phyloP scores from a whole-genome alignment of 1,140 invertebrate genomes.

The Trichonephila inaurata region DNA sequence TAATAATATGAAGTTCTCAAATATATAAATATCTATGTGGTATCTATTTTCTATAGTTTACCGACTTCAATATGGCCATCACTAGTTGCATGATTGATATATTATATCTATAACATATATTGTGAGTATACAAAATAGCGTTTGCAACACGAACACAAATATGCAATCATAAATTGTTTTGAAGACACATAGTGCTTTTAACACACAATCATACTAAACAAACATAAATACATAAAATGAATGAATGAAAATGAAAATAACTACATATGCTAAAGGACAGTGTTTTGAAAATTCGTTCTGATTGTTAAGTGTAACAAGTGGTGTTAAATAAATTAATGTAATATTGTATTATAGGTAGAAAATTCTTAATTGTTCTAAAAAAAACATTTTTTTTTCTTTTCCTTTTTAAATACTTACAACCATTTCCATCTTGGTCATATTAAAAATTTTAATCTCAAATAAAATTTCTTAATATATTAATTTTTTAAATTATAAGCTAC shows the following conservation, averaged over 20 bases:
- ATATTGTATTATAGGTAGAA: background rate
- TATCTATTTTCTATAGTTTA: background rate
- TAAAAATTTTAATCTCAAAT: too few species aligned
- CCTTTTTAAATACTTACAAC: too few species aligned
- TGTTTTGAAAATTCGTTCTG: background rate
- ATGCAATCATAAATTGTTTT: background rate
- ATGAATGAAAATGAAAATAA: constrained; percentile 29
- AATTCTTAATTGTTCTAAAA: background rate
- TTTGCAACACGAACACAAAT: background rate
- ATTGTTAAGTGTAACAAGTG: background rate
- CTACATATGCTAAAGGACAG: background rate
- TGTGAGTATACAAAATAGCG: background rate
- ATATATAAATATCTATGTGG: background rate
- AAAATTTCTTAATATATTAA: too few species aligned
- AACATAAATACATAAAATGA: constrained; percentile 5
- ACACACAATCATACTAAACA: background rate
- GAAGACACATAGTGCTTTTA: background rate
- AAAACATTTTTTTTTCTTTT: too few species aligned
- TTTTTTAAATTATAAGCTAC: too few species aligned
- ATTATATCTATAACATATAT: background rate
- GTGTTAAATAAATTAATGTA: background rate
- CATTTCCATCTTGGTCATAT: too few species aligned
- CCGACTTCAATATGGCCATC: background rate
- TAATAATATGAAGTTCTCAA: background rate
- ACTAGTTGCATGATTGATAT: background rate